Evolutionary conservation across 2,797 vertebrate genomes (phyloP).

Genomic region (Eutrigla gurnardus): DNA sequence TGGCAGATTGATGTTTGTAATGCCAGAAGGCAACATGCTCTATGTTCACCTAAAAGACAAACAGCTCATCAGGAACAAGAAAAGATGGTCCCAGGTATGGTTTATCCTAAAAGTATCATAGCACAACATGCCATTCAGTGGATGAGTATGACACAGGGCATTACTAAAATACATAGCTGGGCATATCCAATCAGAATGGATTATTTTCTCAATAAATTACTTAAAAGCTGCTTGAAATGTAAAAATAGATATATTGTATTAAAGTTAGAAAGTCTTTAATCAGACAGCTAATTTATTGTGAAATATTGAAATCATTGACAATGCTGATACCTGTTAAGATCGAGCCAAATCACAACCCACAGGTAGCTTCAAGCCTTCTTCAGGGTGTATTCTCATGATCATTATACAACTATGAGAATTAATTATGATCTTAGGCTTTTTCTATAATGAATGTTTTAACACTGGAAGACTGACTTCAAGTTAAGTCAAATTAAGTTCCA

Average conservation of each 20-base stretch:
- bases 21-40: slow-evolving; percentile 87
- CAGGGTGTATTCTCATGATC: too few relatives aligned
- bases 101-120: neutral
- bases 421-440: neutral
- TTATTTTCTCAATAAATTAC: neutral
- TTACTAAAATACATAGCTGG: neutral
- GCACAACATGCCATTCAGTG: neutral
- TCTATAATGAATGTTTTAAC: neutral
- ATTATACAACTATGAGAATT: neutral
- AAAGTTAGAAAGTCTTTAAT: too few relatives aligned
- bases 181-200: neutral
- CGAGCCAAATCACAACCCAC: too few relatives aligned
- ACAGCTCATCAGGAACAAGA: slow-evolving; percentile 84
- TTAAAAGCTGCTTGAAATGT: neutral
- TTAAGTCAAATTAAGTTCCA: too few relatives aligned
- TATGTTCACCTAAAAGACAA: slow-evolving; percentile 88
- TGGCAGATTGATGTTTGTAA: slow-evolving; percentile 82
- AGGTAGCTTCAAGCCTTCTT: too few relatives aligned
- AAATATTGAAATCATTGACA: too few relatives aligned
- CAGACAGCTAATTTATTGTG: too few relatives aligned
- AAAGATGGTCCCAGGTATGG: slow-evolving; percentile 88
- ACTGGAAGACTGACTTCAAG: neutral
- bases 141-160: neutral
- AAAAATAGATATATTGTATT: neutral
- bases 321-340: too few relatives aligned